Evolutionary conservation across 2,888 invertebrate species (phyloP).

Genomic region (Colletes collaris): DNA sequence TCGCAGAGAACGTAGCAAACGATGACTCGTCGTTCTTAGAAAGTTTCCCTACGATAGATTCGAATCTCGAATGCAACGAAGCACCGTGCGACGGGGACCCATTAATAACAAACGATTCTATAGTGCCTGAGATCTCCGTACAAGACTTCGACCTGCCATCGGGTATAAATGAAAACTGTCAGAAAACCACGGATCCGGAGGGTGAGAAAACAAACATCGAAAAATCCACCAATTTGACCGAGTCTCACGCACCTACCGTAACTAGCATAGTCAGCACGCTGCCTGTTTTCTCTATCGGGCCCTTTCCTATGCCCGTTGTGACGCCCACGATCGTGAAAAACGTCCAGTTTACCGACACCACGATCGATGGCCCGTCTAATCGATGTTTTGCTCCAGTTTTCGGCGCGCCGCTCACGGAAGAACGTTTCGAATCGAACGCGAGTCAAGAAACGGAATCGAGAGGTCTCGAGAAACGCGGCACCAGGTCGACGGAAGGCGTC

Average conservation of each 20-base stretch:
- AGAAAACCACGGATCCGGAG: slow-evolving; percentile 2
- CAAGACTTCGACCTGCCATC: neutral
- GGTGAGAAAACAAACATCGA: slow-evolving; percentile 56
- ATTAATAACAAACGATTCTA: neutral
- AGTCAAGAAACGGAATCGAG: neutral
- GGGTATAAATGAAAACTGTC: neutral
- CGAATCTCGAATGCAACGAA: neutral
- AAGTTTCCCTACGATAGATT: neutral
- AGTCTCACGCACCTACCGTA: slow-evolving; percentile 24
- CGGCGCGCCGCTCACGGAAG: slow-evolving; percentile 27
- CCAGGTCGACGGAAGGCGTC: slow-evolving; percentile 20
- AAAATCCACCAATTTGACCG: slow-evolving; percentile 23
- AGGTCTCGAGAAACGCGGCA: slow-evolving; percentile 12
- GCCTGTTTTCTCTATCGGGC: slow-evolving; percentile 80
- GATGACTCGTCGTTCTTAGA: neutral
- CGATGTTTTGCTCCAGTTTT: slow-evolving; percentile 60
- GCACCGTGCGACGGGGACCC: neutral
- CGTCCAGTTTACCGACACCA: slow-evolving; percentile 73
- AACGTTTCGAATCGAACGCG: neutral
- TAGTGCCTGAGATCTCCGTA: neutral
- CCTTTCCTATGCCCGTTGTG: slow-evolving; percentile 57
- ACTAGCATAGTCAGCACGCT: slow-evolving; percentile 33
- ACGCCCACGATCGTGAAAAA: slow-evolving; percentile 55
- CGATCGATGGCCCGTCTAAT: slow-evolving; percentile 72
- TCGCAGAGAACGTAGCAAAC: neutral